Evolutionary conservation across 2,888 invertebrate genomes (phyloP).

Genomic region (Papilio protenor): DNA sequence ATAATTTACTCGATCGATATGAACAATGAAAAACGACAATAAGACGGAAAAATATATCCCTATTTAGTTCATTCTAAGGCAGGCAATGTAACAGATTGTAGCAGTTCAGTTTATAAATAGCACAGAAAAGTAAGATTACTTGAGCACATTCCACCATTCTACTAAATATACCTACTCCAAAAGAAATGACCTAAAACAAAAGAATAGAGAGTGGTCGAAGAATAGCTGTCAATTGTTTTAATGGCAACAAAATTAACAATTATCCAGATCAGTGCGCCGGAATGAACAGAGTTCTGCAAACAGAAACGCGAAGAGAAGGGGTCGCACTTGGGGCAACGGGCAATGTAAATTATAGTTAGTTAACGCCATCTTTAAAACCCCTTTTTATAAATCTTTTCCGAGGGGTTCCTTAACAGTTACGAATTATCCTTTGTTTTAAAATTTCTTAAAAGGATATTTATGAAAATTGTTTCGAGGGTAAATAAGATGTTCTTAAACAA

Average conservation of each 20-base stretch:
- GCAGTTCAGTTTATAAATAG: not conserved
- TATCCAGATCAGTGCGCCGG: constrained; percentile 35
- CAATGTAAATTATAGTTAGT: constrained; percentile 36
- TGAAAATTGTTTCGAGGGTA: constrained; percentile 1
- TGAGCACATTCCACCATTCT: not conserved
- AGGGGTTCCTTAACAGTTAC: constrained; percentile 33
- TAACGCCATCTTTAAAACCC: constrained; percentile 37
- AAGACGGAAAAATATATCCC: too few relatives aligned
- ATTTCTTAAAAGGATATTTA: constrained; percentile 14
- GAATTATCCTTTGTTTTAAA: constrained; percentile 18
- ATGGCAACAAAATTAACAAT: constrained; percentile 35
- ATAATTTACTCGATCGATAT: not conserved
- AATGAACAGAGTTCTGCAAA: constrained; percentile 21
- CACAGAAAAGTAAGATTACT: not conserved
- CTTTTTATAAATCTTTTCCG: constrained; percentile 45
- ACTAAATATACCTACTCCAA: not conserved
- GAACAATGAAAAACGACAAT: not conserved
- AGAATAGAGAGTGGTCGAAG: not conserved
- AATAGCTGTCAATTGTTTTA: constrained; percentile 14
- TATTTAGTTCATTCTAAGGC: too few relatives aligned
- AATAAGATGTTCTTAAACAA: not conserved
- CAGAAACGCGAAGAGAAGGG: not conserved
- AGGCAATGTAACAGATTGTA: not conserved
- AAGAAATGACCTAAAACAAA: not conserved
- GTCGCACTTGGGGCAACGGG: not conserved